Percentiles rank a stretch among this genome's conserved stretches.
These are phyloP conservation scores for Gadus chalcogrammus DNA, from an alignment of 2,113 vertebrate species.

Conservation along the genomic window DNA sequence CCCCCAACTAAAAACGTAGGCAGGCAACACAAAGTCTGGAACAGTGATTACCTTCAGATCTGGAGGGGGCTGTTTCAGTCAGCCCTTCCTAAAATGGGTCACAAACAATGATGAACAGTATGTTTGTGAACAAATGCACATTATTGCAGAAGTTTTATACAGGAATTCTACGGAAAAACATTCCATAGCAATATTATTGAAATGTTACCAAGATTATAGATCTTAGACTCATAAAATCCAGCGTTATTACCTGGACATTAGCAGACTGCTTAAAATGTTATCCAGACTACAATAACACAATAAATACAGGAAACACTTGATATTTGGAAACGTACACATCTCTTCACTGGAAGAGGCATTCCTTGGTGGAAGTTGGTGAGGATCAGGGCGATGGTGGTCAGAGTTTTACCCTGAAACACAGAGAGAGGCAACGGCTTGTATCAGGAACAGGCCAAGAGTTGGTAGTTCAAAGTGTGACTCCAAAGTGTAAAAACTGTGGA, in stretches of 20 bases:
- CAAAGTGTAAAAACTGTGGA: too few relatives aligned
- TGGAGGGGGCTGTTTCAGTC: not conserved
- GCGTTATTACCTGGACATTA: too few relatives aligned
- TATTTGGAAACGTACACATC: conserved; percentile 47
- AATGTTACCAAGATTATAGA: too few relatives aligned
- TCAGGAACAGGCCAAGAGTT: too few relatives aligned
- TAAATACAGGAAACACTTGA: too few relatives aligned
- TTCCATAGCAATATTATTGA: too few relatives aligned
- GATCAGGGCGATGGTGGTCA: conserved; percentile 86
- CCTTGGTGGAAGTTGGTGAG: conserved; percentile 85
- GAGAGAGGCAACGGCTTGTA: not conserved
- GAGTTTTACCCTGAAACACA: conserved; percentile 84
- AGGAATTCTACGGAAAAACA: too few relatives aligned
- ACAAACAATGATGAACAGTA: not conserved
- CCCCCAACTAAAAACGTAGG: not conserved
- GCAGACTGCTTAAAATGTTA: too few relatives aligned
- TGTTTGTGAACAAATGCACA: not conserved
- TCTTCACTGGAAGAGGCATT: conserved; percentile 76
- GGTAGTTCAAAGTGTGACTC: too few relatives aligned
- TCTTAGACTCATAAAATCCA: too few relatives aligned
- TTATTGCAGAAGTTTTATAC: too few relatives aligned
- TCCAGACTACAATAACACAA: too few relatives aligned
- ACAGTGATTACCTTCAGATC: conserved; percentile 28
- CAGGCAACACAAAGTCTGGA: not conserved
- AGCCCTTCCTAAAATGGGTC: conserved; percentile 27